Evolutionary conservation across 2,113 vertebrate species (phyloP).

Genomic region (Trinectes maculatus): DNA sequence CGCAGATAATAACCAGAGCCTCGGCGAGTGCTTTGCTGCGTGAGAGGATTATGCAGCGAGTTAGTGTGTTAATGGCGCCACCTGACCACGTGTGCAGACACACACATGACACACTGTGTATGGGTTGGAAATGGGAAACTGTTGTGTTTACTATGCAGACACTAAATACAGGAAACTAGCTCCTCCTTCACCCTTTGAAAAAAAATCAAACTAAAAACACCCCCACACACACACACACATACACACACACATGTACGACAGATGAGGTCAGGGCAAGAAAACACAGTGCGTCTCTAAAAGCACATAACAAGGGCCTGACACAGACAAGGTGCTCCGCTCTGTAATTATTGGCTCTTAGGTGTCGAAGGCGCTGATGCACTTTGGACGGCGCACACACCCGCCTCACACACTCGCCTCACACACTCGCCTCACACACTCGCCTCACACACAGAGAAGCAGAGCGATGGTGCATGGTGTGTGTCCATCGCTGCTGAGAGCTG

Average conservation of each 20-base stretch:
- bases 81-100: constrained; percentile 28
- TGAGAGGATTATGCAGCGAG: constrained; percentile 45
- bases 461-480: constrained; percentile 12
- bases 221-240: background rate
- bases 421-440: constrained; percentile 42
- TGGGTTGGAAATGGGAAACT: constrained; percentile 9
- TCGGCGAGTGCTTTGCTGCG: constrained; percentile 18
- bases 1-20: constrained; percentile 63
- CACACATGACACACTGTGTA: constrained; percentile 9
- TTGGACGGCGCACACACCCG: constrained; percentile 45
- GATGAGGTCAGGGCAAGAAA: constrained; percentile 47
- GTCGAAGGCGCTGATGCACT: constrained; percentile 52
- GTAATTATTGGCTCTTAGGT: constrained; percentile 73
- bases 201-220: constrained; percentile 4
- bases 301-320: constrained; percentile 45
- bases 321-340: constrained; percentile 49
- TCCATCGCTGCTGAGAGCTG: constrained; percentile 41
- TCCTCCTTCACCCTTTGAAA: background rate
- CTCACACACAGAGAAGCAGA: constrained; percentile 24
- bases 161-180: background rate
- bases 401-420: constrained; percentile 13
- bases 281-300: constrained; percentile 42
- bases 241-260: constrained; percentile 3
- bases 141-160: background rate
- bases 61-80: constrained; percentile 34